Evolutionary conservation across 2,797 vertebrate genomes (phyloP).

Genomic region (Syngnathus acus): DNA sequence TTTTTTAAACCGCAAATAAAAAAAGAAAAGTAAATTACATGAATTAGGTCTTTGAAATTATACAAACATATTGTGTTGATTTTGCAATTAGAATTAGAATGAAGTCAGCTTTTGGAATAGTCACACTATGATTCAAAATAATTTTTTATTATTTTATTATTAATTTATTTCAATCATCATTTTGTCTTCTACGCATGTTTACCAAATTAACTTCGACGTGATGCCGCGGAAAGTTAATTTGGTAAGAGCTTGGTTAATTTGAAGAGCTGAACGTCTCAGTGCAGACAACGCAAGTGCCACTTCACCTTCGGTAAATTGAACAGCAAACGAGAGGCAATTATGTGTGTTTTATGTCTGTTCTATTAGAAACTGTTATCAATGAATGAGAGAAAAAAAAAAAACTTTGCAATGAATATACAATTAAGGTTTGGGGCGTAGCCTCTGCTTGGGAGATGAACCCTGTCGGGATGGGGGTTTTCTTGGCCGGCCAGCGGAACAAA

Average conservation of each 20-base stretch:
- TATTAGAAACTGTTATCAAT: background rate
- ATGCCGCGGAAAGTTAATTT: too few species aligned
- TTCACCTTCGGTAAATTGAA: background rate
- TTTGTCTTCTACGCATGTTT: too few species aligned
- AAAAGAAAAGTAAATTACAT: too few species aligned
- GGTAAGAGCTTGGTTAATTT: too few species aligned
- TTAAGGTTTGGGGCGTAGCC: too few species aligned
- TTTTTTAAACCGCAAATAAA: background rate
- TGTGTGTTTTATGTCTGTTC: background rate
- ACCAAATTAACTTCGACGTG: too few species aligned
- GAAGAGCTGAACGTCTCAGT: background rate
- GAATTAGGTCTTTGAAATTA: background rate
- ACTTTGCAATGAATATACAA: background rate
- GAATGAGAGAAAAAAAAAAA: background rate
- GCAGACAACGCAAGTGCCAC: background rate
- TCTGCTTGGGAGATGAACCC: conserved; percentile 9
- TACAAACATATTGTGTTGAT: background rate
- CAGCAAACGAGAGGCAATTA: background rate
- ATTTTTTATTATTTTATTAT: background rate
- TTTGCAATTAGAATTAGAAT: background rate
- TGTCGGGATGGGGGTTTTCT: conserved; percentile 24
- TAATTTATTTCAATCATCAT: too few species aligned
- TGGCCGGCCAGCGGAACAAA: conserved; percentile 48
- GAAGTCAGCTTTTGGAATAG: background rate
- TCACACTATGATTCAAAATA: background rate